Evolutionary conservation across 2,888 invertebrate genomes (phyloP).

Genomic region (Apamea monoglypha): DNA sequence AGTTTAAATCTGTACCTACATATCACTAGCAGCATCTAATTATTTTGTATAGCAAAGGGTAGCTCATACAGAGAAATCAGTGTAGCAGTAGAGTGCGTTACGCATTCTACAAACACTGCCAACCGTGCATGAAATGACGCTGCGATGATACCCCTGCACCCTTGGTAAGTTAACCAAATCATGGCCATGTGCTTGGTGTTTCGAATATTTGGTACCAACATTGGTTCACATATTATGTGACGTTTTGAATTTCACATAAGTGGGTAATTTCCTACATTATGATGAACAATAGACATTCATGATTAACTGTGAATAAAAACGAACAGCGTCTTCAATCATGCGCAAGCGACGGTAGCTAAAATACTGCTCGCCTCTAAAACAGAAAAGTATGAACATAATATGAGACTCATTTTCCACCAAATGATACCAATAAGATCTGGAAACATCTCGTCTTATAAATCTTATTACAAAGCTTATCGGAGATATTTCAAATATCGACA

Average conservation of each 20-base stretch:
- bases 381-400: not conserved
- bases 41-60: constrained; percentile 37
- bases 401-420: not conserved
- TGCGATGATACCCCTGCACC: constrained; percentile 80
- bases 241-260: not conserved
- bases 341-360: not conserved
- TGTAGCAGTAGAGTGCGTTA: constrained; percentile 62
- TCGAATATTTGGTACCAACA: constrained; percentile 16
- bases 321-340: not conserved
- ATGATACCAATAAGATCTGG: constrained; percentile 7
- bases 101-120: constrained; percentile 78
- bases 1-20: constrained; percentile 13
- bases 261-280: not conserved
- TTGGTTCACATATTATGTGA: constrained; percentile 9
- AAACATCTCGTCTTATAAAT: not conserved
- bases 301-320: not conserved
- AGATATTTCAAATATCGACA: not conserved
- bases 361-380: not conserved
- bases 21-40: constrained; percentile 30
- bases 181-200: constrained; percentile 27
- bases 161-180: constrained; percentile 67
- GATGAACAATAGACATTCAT: not conserved
- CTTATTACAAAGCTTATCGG: too few relatives aligned
- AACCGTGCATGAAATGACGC: constrained; percentile 79
- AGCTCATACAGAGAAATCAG: constrained; percentile 45